Percentiles rank a stretch among this genome's conserved stretches.
These are phyloP conservation scores for Cathartes aura DNA, from an alignment of 2,113 vertebrate genomes.

Conservation along the genomic window DNA sequence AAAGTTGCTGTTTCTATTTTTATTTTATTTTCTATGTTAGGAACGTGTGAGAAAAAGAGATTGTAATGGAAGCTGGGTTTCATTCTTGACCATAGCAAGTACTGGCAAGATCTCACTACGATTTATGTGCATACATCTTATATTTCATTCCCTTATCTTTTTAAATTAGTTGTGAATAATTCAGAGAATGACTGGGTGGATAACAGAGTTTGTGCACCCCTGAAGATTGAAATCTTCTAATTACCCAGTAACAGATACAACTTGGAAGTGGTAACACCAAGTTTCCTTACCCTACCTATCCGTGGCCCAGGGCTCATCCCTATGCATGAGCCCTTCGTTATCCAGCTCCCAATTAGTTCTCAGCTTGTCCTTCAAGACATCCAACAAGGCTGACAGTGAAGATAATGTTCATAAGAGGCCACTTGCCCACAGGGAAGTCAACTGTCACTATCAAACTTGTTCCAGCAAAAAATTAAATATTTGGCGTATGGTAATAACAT, in stretches of 20 bases:
- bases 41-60: not conserved
- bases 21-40: not conserved
- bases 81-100: not conserved
- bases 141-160: constrained; percentile 26
- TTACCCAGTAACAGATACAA: not conserved
- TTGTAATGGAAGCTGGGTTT: not conserved
- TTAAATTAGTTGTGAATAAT: constrained; percentile 14
- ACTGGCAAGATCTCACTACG: not conserved
- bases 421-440: constrained; percentile 3
- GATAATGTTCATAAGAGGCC: not conserved
- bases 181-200: not conserved
- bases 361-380: constrained; percentile 28
- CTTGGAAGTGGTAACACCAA: not conserved
- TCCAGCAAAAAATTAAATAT: not conserved
- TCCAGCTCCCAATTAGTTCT: constrained; percentile 18
- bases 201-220: not conserved
- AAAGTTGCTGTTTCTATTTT: not conserved
- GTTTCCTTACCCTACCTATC: not conserved
- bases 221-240: constrained; percentile 9
- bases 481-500: not conserved
- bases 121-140: constrained; percentile 1
- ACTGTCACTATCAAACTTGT: constrained; percentile 4
- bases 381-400: constrained; percentile 24
- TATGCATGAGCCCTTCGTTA: not conserved
- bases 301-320: not conserved